phyloP scores from a whole-genome alignment of 2,888 invertebrate species.

The Torymus tubicola region DNA sequence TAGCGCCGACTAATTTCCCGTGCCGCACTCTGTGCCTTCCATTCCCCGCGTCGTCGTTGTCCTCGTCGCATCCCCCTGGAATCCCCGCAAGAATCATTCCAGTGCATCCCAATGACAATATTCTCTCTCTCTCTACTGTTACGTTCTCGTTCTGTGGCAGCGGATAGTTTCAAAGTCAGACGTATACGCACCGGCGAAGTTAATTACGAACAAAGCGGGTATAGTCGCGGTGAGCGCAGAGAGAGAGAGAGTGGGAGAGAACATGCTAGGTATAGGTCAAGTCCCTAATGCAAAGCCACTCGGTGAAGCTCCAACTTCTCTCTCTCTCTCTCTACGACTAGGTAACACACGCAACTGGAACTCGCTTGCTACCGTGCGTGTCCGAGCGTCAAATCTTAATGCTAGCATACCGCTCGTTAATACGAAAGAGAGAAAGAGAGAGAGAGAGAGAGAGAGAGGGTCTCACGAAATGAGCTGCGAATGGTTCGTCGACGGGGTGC shows the following conservation, averaged over 20 bases:
- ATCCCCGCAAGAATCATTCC: neutral
- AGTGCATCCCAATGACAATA: neutral
- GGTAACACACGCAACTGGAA: neutral
- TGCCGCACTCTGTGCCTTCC: no score
- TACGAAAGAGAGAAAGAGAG: neutral
- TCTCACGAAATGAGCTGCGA: constrained; percentile 39
- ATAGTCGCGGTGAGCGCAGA: constrained; percentile 1
- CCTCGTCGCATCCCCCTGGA: no score
- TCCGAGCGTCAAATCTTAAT: constrained; percentile 49
- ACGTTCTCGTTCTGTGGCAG: no score
- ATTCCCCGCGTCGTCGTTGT: no score
- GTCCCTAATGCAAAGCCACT: constrained; percentile 38
- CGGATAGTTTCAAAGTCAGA: neutral
- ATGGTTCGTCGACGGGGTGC: neutral
- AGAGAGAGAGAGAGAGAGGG: neutral
- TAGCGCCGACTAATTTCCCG: no score
- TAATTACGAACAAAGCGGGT: constrained; percentile 42
- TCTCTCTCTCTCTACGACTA: neutral
- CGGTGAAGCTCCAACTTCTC: neutral
- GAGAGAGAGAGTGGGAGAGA: neutral
- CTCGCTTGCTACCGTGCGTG: neutral
- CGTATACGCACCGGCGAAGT: constrained; percentile 1
- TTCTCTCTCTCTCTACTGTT: neutral
- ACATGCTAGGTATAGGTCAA: constrained; percentile 32
- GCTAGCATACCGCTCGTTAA: constrained; percentile 35